phyloP scores from a whole-genome alignment of 2,888 invertebrate species.

The Leptinotarsa tumamoca region DNA sequence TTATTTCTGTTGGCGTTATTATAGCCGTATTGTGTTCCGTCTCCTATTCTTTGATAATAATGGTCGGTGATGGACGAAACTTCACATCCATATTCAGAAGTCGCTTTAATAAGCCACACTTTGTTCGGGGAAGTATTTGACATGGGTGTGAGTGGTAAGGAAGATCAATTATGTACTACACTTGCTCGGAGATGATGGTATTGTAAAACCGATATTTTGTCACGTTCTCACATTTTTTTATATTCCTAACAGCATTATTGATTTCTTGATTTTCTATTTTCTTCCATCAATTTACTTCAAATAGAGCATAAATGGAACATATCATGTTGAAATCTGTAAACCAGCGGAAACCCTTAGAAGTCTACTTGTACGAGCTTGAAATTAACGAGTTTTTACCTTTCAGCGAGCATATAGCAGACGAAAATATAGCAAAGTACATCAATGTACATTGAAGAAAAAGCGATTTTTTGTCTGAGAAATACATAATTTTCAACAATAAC shows the following conservation, averaged over 20 bases:
- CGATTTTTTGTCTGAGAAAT: no score
- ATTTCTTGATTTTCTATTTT: no score
- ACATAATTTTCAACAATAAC: no score
- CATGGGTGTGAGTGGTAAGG: conserved; percentile 10
- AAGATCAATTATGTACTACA: conserved; percentile 13
- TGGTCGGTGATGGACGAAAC: conserved; percentile 15
- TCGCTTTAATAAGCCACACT: conserved; percentile 19
- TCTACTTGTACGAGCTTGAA: no score
- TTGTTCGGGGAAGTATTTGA: conserved; percentile 16
- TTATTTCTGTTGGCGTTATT: conserved; percentile 19
- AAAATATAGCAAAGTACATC: no score
- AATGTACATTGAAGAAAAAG: no score
- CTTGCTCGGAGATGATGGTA: not conserved
- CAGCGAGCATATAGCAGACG: no score
- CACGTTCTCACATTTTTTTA: not conserved
- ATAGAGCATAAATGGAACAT: no score
- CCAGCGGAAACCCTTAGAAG: no score
- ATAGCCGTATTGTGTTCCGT: conserved; percentile 12
- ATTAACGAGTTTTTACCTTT: no score
- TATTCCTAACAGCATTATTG: not conserved
- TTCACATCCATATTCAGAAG: conserved; percentile 21
- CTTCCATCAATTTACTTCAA: no score
- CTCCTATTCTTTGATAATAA: conserved; percentile 16
- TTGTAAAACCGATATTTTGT: not conserved
- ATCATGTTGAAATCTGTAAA: no score